phyloP scores from a whole-genome alignment of 2,888 invertebrate species.

The Athalia circularis region DNA sequence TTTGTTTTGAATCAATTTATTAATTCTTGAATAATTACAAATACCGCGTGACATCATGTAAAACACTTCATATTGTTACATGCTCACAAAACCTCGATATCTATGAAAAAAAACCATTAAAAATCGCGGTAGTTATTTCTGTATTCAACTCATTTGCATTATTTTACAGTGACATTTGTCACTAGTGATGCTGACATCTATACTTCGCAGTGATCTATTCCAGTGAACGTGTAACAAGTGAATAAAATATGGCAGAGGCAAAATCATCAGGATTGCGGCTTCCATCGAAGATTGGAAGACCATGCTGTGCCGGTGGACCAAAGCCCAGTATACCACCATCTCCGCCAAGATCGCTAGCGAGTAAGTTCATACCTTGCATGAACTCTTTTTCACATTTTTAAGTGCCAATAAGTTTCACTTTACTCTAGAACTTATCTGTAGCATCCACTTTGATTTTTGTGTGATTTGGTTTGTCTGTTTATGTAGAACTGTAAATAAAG shows the following conservation, averaged over 20 bases:
- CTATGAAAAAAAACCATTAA: too few species aligned
- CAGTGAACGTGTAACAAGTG: conserved; percentile 10
- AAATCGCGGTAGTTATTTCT: background rate
- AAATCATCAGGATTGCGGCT: conserved; percentile 81
- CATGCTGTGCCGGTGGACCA: conserved; percentile 79
- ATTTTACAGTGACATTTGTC: background rate
- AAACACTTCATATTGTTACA: too few species aligned
- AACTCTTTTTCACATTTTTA: background rate
- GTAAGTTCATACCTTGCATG: conserved; percentile 52
- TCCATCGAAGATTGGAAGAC: conserved; percentile 82
- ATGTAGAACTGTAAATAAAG: background rate
- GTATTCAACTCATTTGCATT: background rate
- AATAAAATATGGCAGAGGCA: conserved; percentile 67
- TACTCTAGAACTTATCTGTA: background rate
- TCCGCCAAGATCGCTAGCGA: conserved; percentile 68
- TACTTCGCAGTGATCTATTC: conserved; percentile 24
- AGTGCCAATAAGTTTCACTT: conserved; percentile 6
- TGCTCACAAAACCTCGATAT: too few species aligned
- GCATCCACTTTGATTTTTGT: conserved; percentile 1
- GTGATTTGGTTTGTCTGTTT: conserved; percentile 6
- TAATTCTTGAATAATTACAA: too few species aligned
- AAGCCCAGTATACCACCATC: conserved; percentile 82
- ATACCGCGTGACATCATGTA: too few species aligned
- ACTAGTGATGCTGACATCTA: background rate
- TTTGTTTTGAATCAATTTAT: too few species aligned